Evolutionary conservation across 2,113 vertebrate species (phyloP), one percentile per base, ranked within the genome.

Genomic region (Aldabrachelys gigantea): DNA sequence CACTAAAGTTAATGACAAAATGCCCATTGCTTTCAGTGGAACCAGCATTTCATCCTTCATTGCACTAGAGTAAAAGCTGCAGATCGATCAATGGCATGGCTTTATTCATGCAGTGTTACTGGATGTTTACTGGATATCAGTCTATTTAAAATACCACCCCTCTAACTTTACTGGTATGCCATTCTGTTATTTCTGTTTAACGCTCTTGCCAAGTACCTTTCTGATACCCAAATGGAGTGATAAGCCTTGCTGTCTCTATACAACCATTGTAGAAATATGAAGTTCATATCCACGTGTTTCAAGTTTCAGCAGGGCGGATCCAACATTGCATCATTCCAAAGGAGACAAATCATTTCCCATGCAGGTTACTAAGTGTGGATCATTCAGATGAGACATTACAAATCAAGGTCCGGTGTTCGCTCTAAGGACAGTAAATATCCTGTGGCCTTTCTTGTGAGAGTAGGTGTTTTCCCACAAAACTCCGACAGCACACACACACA

Each of bases 381-480:
- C 0, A 0, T 2, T 84, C 19, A 82, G 13, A 65, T n/a, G 38
- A 4, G 8, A 41, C 82, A 38, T 25, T 87, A 24, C 84, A 94
- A 65, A 59, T 90, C n/a, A 24, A 94, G 16, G 14, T 25, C 85
- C 92, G 53, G 59, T 85, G 89, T 41, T 89, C 1, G 1, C 4
- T 93, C 38, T 44, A 86, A 8, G 85, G 21, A 52, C 41, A 85
- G 49, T 44, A 88, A 50, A 76, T 50, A 47, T 78, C 7, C 31
- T 0, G 0, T 72, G 17, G 44, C 0, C 91, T 90, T 94, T 96
- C 95, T 96, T 80, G 90, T 87, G 95, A 95, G 25, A 0, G 0
- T 35, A 82, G 80, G 5, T 35, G 62, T 90, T 96, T 97, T 87
- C 94, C 89, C 52, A 83, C 92, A 95, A 85, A 93, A 92, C 88